These are phyloP conservation scores for Pseudochromis fuscus DNA, from an alignment of 2,797 vertebrate genomes.

Conservation along the genomic window DNA sequence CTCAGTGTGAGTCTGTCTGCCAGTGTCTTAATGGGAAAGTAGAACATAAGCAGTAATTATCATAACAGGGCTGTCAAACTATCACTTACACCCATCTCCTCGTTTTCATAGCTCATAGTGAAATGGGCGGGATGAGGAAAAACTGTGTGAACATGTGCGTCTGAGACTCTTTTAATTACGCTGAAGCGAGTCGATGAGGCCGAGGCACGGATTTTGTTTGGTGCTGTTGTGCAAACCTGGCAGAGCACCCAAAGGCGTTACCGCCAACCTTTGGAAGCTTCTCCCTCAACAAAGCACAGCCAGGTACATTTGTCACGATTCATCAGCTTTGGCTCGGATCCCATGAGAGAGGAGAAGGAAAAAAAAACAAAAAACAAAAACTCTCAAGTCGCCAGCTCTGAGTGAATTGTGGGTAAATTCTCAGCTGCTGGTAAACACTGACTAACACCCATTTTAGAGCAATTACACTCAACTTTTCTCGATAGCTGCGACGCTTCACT, in stretches of 20 bases:
- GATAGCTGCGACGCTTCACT: conserved; percentile 21
- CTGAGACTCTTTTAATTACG: conserved; percentile 68
- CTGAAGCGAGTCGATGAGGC: conserved; percentile 52
- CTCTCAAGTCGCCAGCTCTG: conserved; percentile 17
- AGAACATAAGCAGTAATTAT: conserved; percentile 85
- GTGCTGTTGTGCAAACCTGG: conserved; percentile 79
- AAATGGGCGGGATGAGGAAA: conserved; percentile 43
- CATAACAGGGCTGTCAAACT: conserved; percentile 71
- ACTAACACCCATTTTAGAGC: conserved; percentile 27
- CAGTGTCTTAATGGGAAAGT: conserved; percentile 75
- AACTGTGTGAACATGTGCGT: conserved; percentile 46
- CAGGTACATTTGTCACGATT: conserved; percentile 78
- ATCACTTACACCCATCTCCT: conserved; percentile 73
- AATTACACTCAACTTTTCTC: conserved; percentile 35
- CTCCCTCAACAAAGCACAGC: conserved; percentile 71
- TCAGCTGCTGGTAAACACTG: conserved; percentile 30
- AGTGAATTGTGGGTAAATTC: conserved; percentile 27
- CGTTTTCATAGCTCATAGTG: conserved; percentile 55
- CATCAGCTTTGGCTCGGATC: conserved; percentile 67
- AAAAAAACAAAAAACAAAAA: conserved; percentile 12
- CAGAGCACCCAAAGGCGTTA: conserved; percentile 75
- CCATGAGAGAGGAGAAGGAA: conserved; percentile 45
- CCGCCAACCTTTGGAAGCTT: conserved; percentile 62
- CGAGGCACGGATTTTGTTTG: conserved; percentile 57
- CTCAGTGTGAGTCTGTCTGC: conserved; percentile 72